Base-by-base conservation (phyloP, 2,797 vertebrate species). In the Syngnathus rostellatus region DNA sequence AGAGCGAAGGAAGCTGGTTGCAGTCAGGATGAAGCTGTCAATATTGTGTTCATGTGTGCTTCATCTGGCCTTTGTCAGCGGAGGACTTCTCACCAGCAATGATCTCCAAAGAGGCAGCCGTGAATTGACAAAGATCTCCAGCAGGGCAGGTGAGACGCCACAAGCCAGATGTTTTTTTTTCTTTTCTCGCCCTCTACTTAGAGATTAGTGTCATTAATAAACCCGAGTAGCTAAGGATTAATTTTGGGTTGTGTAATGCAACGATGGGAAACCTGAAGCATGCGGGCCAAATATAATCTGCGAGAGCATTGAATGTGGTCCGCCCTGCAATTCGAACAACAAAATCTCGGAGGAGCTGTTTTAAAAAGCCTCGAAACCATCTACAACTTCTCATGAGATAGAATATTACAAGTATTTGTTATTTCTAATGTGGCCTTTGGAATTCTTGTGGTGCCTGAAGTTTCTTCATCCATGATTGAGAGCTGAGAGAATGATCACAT, bases 61-160 rank as follows among this genome's bases (percentile, higher is more conserved):
- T 31, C 67, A 73, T 21, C 11, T 84, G 68, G 39, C 55, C 48
- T 5, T 67, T 3, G 40, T 51, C 8, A 50, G 46, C 14, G 67
- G 25, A 2, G 58, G 5, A 46, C 16, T 72, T 12, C 53, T 58
- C 7, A 4, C 0, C 40, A 12, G 21, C 66, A 58, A 8, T 2
- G 38, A 65, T 0, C 23, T 21, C 0, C 45, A 62, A 8, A 2
- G 4, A 0, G 8, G 16, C 0, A 7, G 5, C 23, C 31, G 11
- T 9, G 17, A 31, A 31, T 45, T 50, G 8, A 17, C 21, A 25
- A 48, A 55, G 2, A 8, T 11, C 17, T 1, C 57, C 0, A 60
- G 7, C 19, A 65, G 51, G 55, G 6, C 76, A 83, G 83, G 85
- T 86, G 72, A 74, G 84, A 48, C 6, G 2, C 25, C 25, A 37